Base-by-base conservation (phyloP, 2,113 vertebrate species). In the Engraulis encrasicolus region DNA sequence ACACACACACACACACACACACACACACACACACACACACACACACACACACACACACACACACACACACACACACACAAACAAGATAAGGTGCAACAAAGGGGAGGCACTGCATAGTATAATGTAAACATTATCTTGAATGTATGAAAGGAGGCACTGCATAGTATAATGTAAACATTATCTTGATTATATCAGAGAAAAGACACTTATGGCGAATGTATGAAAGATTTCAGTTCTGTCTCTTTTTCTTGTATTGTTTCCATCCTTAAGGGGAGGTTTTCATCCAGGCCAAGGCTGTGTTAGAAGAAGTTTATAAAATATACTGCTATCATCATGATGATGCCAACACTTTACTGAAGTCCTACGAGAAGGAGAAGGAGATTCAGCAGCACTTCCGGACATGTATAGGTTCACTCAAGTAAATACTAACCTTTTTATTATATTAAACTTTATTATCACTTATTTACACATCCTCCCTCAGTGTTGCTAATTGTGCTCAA, bases 241-340 rank as follows among this genome's bases (percentile, higher is more conserved):
- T n/a, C n/a, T 9, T 0, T 0, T 77, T 77, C 84, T 17, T n/a
- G 4, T 88, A 87, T 14, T 93, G 86, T 89, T 12, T 74, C 31
- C 66, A 74, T 14, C 31, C 66, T 34, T 36, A 14, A 99, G 98
- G 98, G 83, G 95, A 98, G 71, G 95, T 96, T 49, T 99, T 99
- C 93, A 94, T 99, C 91, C 96, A 98, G 91, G 95, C 95, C 82
- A 99, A 97, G 94, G 95, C 92, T 83, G 94, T 94, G 9, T 87
- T 99, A 88, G 98, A 99, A 93, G 97, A 98, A 9, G 95, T 96
- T 6, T 99, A 98, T 92, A 99, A 99, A 94, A 95, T 96, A 89
- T 99, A 99, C 90, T 99, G 98, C 91, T 99, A 97, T 89, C 97
- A 97, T 80, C 97, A 99, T 0, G 97, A 99, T 18, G 97, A 99